Percentiles rank a stretch among this genome's conserved stretches.
Evolutionary conservation across 2,888 invertebrate genomes (phyloP).

Genomic region (Oligia strigilis): DNA sequence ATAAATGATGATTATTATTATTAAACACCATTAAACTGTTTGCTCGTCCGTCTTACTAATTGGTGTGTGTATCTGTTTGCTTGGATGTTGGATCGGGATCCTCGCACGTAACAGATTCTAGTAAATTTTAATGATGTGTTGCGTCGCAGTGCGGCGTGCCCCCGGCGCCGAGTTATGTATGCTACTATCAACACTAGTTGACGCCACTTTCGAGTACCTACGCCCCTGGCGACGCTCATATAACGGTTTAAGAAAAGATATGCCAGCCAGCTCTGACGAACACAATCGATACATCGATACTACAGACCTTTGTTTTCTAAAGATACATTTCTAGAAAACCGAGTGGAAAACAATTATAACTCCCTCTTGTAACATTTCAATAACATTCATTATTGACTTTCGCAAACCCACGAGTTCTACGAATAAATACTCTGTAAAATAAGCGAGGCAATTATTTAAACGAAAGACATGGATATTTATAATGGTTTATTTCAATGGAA

Average conservation of each 20-base stretch:
- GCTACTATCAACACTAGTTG: conserved; percentile 65
- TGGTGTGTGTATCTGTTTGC: conserved; percentile 63
- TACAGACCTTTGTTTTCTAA: neutral
- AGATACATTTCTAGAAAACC: neutral
- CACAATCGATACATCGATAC: conserved; percentile 12
- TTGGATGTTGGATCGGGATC: conserved; percentile 50
- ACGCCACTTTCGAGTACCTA: conserved; percentile 65
- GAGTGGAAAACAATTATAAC: neutral
- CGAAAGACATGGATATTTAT: neutral
- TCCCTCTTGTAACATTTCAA: conserved; percentile 2
- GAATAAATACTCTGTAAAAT: neutral
- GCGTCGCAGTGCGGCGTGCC: conserved; percentile 84
- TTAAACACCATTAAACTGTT: conserved; percentile 42
- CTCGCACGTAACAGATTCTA: conserved; percentile 67
- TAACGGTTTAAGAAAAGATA: conserved; percentile 33
- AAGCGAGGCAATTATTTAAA: conserved; percentile 2
- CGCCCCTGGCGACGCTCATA: conserved; percentile 43
- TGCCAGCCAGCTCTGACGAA: neutral
- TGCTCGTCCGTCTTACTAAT: conserved; percentile 62
- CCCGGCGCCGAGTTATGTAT: conserved; percentile 62
- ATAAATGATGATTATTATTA: too few species aligned
- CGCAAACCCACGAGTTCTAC: neutral
- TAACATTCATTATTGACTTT: neutral
- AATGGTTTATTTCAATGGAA: conserved; percentile 8
- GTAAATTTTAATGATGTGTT: conserved; percentile 84